These are phyloP conservation scores for Linepithema humile DNA, from an alignment of 1,140 invertebrate species.

Conservation along the genomic window DNA sequence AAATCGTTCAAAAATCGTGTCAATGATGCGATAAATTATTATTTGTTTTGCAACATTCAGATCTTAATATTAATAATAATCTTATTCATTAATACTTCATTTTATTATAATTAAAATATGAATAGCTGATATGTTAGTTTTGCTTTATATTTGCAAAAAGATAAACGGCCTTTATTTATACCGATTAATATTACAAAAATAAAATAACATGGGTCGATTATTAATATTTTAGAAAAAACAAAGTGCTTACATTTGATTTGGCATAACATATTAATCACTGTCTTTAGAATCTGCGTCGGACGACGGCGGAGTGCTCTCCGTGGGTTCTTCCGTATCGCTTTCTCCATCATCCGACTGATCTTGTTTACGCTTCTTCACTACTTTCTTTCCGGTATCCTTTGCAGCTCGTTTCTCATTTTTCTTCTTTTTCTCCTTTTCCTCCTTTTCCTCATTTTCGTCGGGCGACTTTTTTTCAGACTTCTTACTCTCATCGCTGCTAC, in stretches of 20 bases:
- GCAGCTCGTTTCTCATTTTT: conserved; percentile 7
- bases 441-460: conserved; percentile 75
- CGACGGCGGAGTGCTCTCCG: conserved; percentile 81
- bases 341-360: conserved; percentile 73
- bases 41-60: background rate
- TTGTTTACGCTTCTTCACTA: conserved; percentile 70
- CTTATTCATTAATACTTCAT: too few relatives aligned
- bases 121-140: too few relatives aligned
- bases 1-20: background rate
- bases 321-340: conserved; percentile 79
- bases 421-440: conserved; percentile 49
- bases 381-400: conserved; percentile 55
- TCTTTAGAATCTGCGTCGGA: conserved; percentile 80
- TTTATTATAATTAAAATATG: too few relatives aligned
- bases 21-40: background rate
- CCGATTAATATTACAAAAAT: too few relatives aligned
- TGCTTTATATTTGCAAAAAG: too few relatives aligned
- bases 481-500: conserved; percentile 85
- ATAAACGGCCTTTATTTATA: too few relatives aligned
- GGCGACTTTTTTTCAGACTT: conserved; percentile 75
- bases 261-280: conserved; percentile 78
- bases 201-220: too few relatives aligned
- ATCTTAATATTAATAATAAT: too few relatives aligned
- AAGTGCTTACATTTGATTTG: too few relatives aligned
- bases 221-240: too few relatives aligned